These are phyloP conservation scores for Brenthis hecate DNA, from an alignment of 2,888 invertebrate species.

Conservation along the genomic window DNA sequence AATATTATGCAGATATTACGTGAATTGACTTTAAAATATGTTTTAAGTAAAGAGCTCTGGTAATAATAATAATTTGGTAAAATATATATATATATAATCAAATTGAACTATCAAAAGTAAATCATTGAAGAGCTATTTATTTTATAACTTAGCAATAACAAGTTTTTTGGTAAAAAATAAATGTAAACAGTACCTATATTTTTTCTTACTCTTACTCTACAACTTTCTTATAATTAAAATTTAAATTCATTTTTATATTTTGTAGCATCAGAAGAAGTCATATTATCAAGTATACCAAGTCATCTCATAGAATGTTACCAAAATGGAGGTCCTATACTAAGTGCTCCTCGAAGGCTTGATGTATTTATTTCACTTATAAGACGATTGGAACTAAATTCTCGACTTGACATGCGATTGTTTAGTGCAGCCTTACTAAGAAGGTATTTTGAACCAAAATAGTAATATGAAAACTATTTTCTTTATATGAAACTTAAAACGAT, in stretches of 20 bases:
- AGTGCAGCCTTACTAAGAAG: slow-evolving; percentile 82
- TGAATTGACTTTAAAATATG: no score
- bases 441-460: slow-evolving; percentile 52
- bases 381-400: slow-evolving; percentile 81
- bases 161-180: no score
- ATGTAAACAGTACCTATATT: background rate
- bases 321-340: slow-evolving; percentile 67
- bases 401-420: slow-evolving; percentile 80
- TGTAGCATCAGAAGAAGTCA: slow-evolving; percentile 56
- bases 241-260: slow-evolving; percentile 16
- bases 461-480: background rate
- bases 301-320: slow-evolving; percentile 83
- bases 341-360: slow-evolving; percentile 82
- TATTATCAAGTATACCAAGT: slow-evolving; percentile 78
- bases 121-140: no score
- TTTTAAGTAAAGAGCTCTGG: no score
- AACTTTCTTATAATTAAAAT: slow-evolving; percentile 4
- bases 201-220: background rate
- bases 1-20: no score
- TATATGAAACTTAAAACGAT: no score
- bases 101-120: no score
- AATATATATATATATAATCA: no score
- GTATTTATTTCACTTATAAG: slow-evolving; percentile 83
- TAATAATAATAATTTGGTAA: no score
- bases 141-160: no score